Percentiles rank a stretch among this genome's conserved stretches.
phyloP scores from a whole-genome alignment of 2,113 vertebrate genomes.

The Microcebus griseorufus region DNA sequence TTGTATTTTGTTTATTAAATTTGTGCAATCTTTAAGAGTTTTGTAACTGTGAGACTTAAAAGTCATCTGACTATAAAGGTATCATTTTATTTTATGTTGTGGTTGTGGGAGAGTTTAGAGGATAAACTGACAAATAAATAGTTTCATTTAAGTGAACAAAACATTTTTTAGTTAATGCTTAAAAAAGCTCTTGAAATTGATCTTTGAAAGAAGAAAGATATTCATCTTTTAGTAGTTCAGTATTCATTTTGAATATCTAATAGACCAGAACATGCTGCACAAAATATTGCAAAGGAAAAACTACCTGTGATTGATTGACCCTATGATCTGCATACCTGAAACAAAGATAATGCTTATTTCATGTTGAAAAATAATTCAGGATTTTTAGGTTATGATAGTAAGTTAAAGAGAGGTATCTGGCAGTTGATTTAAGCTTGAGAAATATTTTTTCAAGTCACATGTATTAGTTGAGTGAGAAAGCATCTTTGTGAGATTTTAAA shows the following conservation, averaged over 20 bases:
- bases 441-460: slow-evolving; percentile 18
- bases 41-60: not conserved
- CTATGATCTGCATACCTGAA: slow-evolving; percentile 18
- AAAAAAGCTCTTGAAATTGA: not conserved
- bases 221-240: not conserved
- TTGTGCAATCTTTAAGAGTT: not conserved
- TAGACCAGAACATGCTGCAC: not conserved
- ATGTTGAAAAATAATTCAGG: slow-evolving; percentile 35
- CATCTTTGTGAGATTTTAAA: not conserved
- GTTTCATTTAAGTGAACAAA: slow-evolving; percentile 24
- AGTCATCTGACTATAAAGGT: not conserved
- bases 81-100: not conserved
- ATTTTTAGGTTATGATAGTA: slow-evolving; percentile 7
- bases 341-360: slow-evolving; percentile 18
- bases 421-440: slow-evolving; percentile 2
- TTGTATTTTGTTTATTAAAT: slow-evolving; percentile 20
- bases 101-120: not conserved
- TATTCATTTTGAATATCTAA: slow-evolving; percentile 36
- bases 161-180: slow-evolving; percentile 14
- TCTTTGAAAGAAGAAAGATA: slow-evolving; percentile 51
- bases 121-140: not conserved
- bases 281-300: slow-evolving; percentile 30
- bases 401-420: not conserved
- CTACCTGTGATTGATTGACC: not conserved
- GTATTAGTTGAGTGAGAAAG: slow-evolving; percentile 24